Percentiles rank a stretch among this genome's conserved stretches.
Conservation (phyloP, 2,888 invertebrate species). For the Notocelia uddmanniana region DNA sequence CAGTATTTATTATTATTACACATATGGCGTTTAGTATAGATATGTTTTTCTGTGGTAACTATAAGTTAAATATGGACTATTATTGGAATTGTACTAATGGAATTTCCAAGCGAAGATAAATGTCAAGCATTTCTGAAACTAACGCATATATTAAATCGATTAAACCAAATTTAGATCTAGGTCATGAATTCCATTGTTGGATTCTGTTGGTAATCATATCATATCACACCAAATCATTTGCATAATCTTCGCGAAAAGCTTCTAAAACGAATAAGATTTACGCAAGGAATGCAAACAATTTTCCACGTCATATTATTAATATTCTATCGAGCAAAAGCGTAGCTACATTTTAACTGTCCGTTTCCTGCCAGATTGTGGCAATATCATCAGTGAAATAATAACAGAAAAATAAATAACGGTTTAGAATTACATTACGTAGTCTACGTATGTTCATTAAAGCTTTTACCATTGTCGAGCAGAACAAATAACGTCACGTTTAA, state of each 20-base stretch:
- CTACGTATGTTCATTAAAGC: not conserved
- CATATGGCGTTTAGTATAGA: too few relatives aligned
- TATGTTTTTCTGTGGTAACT: too few relatives aligned
- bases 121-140: constrained; percentile 1
- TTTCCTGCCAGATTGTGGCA: not conserved
- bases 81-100: not conserved
- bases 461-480: not conserved
- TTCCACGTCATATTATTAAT: not conserved
- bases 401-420: not conserved
- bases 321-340: not conserved
- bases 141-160: not conserved
- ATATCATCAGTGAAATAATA: not conserved
- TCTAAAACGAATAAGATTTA: not conserved
- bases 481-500: not conserved
- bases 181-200: not conserved
- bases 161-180: not conserved
- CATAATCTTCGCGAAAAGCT: not conserved
- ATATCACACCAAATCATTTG: not conserved
- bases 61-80: not conserved
- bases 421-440: not conserved
- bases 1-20: too few relatives aligned
- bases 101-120: not conserved
- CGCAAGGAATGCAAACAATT: not conserved
- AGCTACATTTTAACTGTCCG: not conserved
- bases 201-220: not conserved